Base-by-base conservation (phyloP, 2,888 invertebrate genomes). In the Deilephila elpenor region DNA sequence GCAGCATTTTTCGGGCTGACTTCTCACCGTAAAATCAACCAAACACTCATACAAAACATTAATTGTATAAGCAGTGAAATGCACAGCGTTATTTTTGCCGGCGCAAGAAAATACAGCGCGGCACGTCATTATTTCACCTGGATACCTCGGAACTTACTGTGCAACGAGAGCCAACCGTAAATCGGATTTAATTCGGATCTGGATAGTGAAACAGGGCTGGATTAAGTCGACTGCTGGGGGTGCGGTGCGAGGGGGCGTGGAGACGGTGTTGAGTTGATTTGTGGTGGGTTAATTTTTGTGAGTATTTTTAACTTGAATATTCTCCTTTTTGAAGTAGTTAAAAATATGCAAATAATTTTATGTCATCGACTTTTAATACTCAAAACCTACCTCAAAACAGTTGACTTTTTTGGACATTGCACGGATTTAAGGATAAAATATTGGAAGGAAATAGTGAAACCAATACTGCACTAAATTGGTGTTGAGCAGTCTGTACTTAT, bases 181-280 rank as follows among this genome's bases (percentile, higher is more conserved):
- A 78, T 75, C 76, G 61, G 74, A 76, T 79, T 79, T 67, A 67
- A 67, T 67, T 51, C 67, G 67, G 67, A 44, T 51, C 67, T 67
- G 67, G 67, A 67, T 67, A 67, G 67, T 67, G 51, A 51, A 67
- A 67, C 67, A 67, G 67, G 67, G 51, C 14, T 75, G 76, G 73
- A 78, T 76, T 74, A 74, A 79, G 78, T 79, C 73, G 73, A 56
- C 59, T 70, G 74, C 51, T 60, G 17, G 51, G 25, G 25, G 51
- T 44, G 44, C 44, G 64, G 19, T 20, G 17, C 25, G 1, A 25
- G 14, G 4, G 7, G 37, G 37, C 20, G 44, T 14, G 20, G 64
- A 17, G 67, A 67, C 51, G n/a, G 37, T 0, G 17, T 67, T 17
- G 3, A 25, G 20, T 67, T 56, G n/a, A 56, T n/a, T 56, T 56